These are phyloP conservation scores for Helicorthomorpha holstii DNA, from an alignment of 1,140 invertebrate genomes.

Conservation along the genomic window DNA sequence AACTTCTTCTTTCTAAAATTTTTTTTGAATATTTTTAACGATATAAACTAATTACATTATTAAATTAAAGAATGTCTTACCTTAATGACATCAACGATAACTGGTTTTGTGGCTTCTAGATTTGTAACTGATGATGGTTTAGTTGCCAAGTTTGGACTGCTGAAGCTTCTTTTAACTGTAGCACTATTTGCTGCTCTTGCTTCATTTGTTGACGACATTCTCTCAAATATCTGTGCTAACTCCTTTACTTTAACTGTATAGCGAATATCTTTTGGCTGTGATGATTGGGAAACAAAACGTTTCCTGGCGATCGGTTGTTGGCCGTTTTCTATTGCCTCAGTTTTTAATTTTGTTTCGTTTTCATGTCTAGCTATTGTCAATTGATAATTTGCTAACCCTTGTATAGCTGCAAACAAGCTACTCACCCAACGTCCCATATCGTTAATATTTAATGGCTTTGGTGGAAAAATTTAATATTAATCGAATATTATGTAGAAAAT, in stretches of 20 bases:
- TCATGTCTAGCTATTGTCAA: too few relatives aligned
- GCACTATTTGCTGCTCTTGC: neutral
- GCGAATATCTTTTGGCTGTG: neutral
- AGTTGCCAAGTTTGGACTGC: too few relatives aligned
- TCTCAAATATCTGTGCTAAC: neutral
- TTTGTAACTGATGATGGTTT: too few relatives aligned
- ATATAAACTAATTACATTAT: too few relatives aligned
- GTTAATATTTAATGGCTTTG: neutral
- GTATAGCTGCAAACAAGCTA: neutral
- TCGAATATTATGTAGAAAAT: neutral
- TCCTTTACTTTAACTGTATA: neutral
- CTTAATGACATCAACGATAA: too few relatives aligned
- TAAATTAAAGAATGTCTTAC: too few relatives aligned
- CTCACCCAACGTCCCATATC: constrained; percentile 4
- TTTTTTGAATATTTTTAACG: too few relatives aligned
- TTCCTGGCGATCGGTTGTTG: neutral
- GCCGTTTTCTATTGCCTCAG: neutral
- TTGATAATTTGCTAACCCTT: too few relatives aligned
- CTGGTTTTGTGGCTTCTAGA: too few relatives aligned
- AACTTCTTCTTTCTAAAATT: too few relatives aligned
- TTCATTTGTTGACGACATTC: neutral
- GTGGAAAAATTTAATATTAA: neutral
- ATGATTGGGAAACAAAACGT: neutral
- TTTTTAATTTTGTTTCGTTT: neutral
- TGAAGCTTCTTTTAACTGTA: too few relatives aligned